Conservation (phyloP, 2,888 invertebrate species). For the Melangyna quadrimaculata region DNA sequence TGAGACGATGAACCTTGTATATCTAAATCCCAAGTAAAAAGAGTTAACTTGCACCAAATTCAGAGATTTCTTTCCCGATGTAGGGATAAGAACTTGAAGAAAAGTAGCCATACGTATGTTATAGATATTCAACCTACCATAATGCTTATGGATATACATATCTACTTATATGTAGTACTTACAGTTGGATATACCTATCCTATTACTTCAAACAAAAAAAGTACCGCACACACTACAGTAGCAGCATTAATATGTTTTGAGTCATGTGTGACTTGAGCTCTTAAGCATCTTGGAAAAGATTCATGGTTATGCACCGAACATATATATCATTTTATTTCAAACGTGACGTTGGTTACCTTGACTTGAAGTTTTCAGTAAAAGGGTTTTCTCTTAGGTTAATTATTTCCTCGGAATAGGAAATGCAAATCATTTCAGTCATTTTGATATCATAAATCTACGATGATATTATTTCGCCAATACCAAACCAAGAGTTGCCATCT, state of each 20-base stretch:
- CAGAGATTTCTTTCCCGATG: conserved; percentile 55
- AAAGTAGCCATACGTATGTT: neutral
- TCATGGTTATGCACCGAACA: conserved; percentile 47
- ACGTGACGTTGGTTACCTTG: conserved; percentile 41
- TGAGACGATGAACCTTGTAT: too few species aligned
- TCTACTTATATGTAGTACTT: too few species aligned
- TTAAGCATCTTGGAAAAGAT: conserved; percentile 47
- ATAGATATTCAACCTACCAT: neutral
- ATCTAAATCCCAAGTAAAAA: too few species aligned
- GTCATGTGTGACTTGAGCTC: conserved; percentile 40
- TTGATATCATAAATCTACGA: conserved; percentile 56
- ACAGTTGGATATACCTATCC: too few species aligned
- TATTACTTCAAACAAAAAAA: conserved; percentile 3
- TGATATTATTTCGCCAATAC: conserved; percentile 32
- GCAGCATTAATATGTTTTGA: conserved; percentile 46
- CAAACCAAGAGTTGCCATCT: conserved; percentile 46
- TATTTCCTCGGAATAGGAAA: conserved; percentile 50
- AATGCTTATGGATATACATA: too few species aligned
- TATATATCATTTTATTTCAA: conserved; percentile 45
- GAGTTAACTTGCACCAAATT: conserved; percentile 64
- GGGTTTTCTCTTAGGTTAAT: conserved; percentile 41
- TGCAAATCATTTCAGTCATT: conserved; percentile 67
- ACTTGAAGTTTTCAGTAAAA: neutral
- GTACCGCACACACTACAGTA: neutral
- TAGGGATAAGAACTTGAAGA: conserved; percentile 10